Base-by-base conservation (phyloP, 2,797 vertebrate genomes). In the Alectoris magna region DNA sequence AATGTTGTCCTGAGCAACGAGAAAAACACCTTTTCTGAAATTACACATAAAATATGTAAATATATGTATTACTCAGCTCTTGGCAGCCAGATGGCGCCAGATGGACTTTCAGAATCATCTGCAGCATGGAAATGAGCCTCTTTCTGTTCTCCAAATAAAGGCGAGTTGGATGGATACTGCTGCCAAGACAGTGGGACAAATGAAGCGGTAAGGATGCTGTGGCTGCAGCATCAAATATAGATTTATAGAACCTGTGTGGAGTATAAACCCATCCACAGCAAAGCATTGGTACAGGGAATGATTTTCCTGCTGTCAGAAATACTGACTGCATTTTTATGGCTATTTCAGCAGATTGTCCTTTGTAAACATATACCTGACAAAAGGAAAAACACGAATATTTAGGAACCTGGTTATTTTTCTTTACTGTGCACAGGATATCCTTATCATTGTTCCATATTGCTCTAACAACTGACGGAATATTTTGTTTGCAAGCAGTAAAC, bases 51-150 rank as follows among this genome's bases (percentile, higher is more conserved):
- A 66, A 36, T 58, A 27, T 11, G 19, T 31, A 53, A 68, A 16
- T n/a, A 23, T 9, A 27, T 0, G 13, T 29, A 23, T 80, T 16
- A 8, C 71, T 74, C 34, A 26, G 70, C 70, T 41, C 66, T 19
- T 17, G 87, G 95, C 92, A 51, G 93, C 67, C 93, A 96, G 94
- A 60, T 93, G 93, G 92, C 59, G 67, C 90, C 92, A 60, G 75
- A 39, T 38, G 92, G 67, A 34, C 46, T 39, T 6, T 22, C 24
- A 18, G 79, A 10, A 51, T 36, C 5, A 2, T 13, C 39, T 76
- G 75, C 49, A 55, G 51, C 2, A 3, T 1, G 62, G 63, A 41
- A 62, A 13, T 26, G 7, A 46, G 49, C 75, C 38, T n/a, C 46
- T 21, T 22, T 14, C 29, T 44, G 49, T 64, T 22, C 4, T 4